Base-by-base conservation (phyloP, 1,140 invertebrate species). In the Cylas formicarius region DNA sequence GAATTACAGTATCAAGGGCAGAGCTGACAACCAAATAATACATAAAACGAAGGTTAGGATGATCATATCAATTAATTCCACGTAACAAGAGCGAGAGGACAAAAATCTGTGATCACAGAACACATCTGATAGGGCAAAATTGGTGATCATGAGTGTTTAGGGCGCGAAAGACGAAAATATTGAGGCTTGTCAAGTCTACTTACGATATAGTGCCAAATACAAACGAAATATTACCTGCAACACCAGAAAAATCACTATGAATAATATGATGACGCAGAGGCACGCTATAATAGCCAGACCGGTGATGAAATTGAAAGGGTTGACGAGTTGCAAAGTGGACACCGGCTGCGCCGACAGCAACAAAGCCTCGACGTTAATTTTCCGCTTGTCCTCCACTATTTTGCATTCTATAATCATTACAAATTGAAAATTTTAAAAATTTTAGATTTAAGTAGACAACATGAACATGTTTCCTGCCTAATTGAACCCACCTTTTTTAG, bases 251-350 rank as follows among this genome's bases (percentile, higher is more conserved):
- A 84, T 76, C 16, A 77, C 70, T 6, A 72, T 72, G 54, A 83
- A 82, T 18, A 82, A 63, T 3, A 78, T 72, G 11, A 82, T 70
- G 16, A 80, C 74, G 32, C 78, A 70, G 46, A 81, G 62, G 57
- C 80, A 81, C 26, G 75, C 77, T 28, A 76, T 75, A 29, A 81
- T 69, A 6, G 78, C 77, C 51, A 82, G 66, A 1, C 75, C 75
- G 0, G 78, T 81, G 24, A 80, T 72, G 14, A 76, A 73, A 28
- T 76, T 74, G 39, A 79, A 65, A 17, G 73, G 55, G 51, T 65
- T 68, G 14, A 73, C 69, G 52, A 67, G 59, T 63, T 64, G 69
- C 32, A 67, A 60, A 52, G 57, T 61, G 24, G 60, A 59, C 34
- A 60, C 63, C 43, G 61, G 65, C 41, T 63, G 63, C 45, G 63